Conservation (phyloP, 2,797 vertebrate genomes). For the Myripristis murdjan region DNA sequence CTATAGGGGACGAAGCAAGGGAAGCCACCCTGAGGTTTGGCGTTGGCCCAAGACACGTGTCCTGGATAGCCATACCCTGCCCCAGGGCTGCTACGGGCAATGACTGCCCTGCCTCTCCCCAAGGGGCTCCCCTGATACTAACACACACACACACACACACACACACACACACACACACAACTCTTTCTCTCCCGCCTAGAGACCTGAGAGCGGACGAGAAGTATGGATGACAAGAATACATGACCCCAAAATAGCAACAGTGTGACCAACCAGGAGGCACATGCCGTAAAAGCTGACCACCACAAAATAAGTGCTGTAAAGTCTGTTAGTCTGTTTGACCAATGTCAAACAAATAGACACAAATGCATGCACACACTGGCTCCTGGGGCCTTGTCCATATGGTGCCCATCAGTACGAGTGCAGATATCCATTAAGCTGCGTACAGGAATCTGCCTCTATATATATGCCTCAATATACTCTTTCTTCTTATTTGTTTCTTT, state of each 20-base stretch:
- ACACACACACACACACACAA: conserved; percentile 27
- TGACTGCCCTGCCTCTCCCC: conserved; percentile 85
- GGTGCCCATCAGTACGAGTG: conserved; percentile 62
- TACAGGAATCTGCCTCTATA: neutral
- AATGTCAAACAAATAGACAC: conserved; percentile 77
- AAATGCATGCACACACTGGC: conserved; percentile 48
- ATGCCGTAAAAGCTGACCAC: conserved; percentile 77
- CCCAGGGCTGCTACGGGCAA: conserved; percentile 85
- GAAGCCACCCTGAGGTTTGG: conserved; percentile 77
- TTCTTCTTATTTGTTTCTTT: conserved; percentile 11
- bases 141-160: conserved; percentile 44
- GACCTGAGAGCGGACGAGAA: conserved; percentile 66
- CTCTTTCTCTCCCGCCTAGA: conserved; percentile 20
- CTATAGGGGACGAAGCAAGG: conserved; percentile 46
- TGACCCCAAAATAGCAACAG: conserved; percentile 79
- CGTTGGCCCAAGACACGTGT: conserved; percentile 80
- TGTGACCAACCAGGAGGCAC: conserved; percentile 41
- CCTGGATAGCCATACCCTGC: conserved; percentile 85
- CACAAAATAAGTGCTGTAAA: conserved; percentile 70
- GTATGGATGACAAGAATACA: conserved; percentile 72
- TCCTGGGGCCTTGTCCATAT: conserved; percentile 73
- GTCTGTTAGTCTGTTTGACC: conserved; percentile 57
- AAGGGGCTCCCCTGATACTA: conserved; percentile 76
- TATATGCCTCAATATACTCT: conserved; percentile 3
- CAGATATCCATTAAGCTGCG: conserved; percentile 43